Conservation (phyloP, 2,888 invertebrate species). For the Tryphoninae sp. region DNA sequence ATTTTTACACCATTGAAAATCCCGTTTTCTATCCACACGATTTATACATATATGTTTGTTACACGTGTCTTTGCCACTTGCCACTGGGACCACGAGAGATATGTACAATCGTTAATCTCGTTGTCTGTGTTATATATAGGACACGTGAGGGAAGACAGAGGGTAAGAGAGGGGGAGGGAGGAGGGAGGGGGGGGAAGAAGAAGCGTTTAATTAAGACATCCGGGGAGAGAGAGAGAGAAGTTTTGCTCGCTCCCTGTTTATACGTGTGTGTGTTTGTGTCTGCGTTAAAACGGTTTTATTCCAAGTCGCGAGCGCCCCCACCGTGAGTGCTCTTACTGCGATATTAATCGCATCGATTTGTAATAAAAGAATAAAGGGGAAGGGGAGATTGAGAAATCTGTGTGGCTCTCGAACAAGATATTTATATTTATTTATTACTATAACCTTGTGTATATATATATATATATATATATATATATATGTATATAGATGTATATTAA, state of each 20-base stretch:
- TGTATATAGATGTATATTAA: background rate
- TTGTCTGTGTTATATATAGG: slow-evolving; percentile 38
- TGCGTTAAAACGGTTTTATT: slow-evolving; percentile 57
- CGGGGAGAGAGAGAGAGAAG: slow-evolving; percentile 29
- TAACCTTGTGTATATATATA: background rate
- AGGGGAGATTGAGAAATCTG: slow-evolving; percentile 25
- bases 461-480: background rate
- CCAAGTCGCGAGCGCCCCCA: slow-evolving; percentile 45
- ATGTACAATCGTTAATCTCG: slow-evolving; percentile 59
- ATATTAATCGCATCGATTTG: slow-evolving; percentile 64
- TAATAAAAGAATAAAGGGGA: slow-evolving; percentile 41
- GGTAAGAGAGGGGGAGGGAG: slow-evolving; percentile 25
- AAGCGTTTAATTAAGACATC: slow-evolving; percentile 61
- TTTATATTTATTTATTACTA: background rate
- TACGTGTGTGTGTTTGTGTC: slow-evolving; percentile 1
- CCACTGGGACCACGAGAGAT: slow-evolving; percentile 14
- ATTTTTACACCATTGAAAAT: slow-evolving; percentile 48
- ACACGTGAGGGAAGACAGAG: slow-evolving; percentile 12
- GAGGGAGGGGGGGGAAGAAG: background rate
- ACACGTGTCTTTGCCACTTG: slow-evolving; percentile 16
- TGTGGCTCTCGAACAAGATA: background rate
- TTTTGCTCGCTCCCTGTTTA: slow-evolving; percentile 20
- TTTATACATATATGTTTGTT: background rate
- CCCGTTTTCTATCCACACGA: slow-evolving; percentile 32
- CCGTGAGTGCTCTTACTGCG: slow-evolving; percentile 27